Percentiles rank a stretch among this genome's conserved stretches.
These are phyloP conservation scores for Perizoma flavofasciatum DNA, from an alignment of 2,888 invertebrate genomes.

Conservation along the genomic window DNA sequence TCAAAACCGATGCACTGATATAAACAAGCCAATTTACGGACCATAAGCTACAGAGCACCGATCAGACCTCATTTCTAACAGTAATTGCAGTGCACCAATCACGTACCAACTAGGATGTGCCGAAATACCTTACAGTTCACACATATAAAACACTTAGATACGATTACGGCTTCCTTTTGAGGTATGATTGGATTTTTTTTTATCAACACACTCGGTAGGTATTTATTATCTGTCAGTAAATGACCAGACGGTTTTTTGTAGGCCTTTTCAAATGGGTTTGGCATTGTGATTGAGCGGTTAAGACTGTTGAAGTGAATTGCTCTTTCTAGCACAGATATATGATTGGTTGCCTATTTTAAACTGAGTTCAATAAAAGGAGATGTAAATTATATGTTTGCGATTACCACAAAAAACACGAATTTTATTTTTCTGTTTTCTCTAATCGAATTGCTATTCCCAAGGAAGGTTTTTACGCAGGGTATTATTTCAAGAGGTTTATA, in stretches of 20 bases:
- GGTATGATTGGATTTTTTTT: conserved; percentile 42
- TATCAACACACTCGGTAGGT: background rate
- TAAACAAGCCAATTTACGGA: conserved; percentile 34
- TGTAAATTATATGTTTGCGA: no score
- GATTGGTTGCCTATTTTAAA: conserved; percentile 9
- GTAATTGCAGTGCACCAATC: conserved; percentile 34
- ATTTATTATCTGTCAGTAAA: conserved; percentile 17
- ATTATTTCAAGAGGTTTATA: no score
- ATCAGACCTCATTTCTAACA: conserved; percentile 19
- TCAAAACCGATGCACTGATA: conserved; percentile 3
- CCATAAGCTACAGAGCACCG: conserved; percentile 28
- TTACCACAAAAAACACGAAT: no score
- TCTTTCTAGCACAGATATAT: conserved; percentile 9
- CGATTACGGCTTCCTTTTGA: conserved; percentile 37
- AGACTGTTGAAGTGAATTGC: conserved; percentile 35
- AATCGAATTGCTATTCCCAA: no score
- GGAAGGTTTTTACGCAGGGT: no score
- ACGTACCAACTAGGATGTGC: conserved; percentile 45
- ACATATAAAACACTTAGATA: conserved; percentile 15
- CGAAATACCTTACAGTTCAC: conserved; percentile 31
- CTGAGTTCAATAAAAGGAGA: no score
- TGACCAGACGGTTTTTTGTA: conserved; percentile 36
- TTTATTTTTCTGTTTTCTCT: no score
- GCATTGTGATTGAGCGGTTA: conserved; percentile 43
- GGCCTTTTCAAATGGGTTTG: conserved; percentile 28